These are phyloP conservation scores for Aphodius granarius DNA, from an alignment of 2,888 invertebrate species.

Conservation along the genomic window DNA sequence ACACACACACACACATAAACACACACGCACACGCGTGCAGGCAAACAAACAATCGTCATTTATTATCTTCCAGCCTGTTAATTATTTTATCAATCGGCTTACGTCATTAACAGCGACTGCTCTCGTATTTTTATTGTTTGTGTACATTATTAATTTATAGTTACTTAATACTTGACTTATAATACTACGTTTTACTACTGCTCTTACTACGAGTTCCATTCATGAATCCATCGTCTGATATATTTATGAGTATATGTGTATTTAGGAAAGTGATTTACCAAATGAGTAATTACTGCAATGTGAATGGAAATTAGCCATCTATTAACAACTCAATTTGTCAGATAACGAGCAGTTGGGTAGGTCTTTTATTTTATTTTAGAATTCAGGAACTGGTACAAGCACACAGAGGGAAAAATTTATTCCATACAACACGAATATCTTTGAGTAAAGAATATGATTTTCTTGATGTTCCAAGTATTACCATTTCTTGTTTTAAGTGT, in stretches of 20 bases:
- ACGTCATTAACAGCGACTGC: not conserved
- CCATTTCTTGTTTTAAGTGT: no score
- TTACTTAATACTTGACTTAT: constrained; percentile 4
- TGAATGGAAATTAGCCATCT: not conserved
- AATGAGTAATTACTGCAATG: no score
- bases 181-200: not conserved
- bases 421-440: no score
- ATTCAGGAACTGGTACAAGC: no score
- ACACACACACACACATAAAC: not conserved
- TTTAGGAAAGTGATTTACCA: no score
- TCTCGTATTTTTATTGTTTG: constrained; percentile 6
- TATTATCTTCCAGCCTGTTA: not conserved
- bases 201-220: constrained; percentile 10
- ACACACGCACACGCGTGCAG: not conserved
- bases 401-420: no score
- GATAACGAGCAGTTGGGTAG: no score
- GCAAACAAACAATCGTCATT: constrained; percentile 2
- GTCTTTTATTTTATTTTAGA: no score
- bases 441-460: no score
- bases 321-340: no score
- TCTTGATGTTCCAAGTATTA: no score
- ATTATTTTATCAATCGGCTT: not conserved
- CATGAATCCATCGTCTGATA: not conserved
- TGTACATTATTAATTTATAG: constrained; percentile 11
- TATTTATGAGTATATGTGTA: constrained; percentile 9